Conservation (phyloP, 2,888 invertebrate genomes). For the Caenorhabditis wallacei region DNA sequence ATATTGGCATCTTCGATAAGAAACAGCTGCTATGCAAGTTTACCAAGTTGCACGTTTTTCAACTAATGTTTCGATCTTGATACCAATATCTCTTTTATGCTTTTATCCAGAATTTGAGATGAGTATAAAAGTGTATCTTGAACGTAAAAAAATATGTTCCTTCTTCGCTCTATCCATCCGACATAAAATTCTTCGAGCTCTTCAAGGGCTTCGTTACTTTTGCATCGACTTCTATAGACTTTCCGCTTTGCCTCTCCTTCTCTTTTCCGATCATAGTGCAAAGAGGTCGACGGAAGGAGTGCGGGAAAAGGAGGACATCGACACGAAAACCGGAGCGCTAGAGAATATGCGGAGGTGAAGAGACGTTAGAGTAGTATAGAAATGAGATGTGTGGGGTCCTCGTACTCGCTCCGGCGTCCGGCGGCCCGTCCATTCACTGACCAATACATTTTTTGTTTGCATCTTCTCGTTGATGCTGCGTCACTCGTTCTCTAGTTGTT, state of each 20-base stretch:
- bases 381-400: conserved; percentile 29
- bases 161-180: not conserved
- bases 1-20: too few species aligned
- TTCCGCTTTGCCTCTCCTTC: not conserved
- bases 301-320: conserved; percentile 23
- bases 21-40: too few species aligned
- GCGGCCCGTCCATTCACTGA: conserved; percentile 1
- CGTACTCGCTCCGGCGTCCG: conserved; percentile 1
- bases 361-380: not conserved
- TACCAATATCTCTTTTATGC: too few species aligned
- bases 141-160: too few species aligned
- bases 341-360: not conserved
- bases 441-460: conserved; percentile 15
- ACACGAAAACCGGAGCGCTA: not conserved
- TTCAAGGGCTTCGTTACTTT: not conserved
- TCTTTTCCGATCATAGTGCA: conserved; percentile 11
- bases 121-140: too few species aligned
- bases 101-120: too few species aligned
- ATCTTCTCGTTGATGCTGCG: not conserved
- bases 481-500: not conserved
- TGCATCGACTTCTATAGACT: not conserved
- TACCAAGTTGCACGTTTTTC: too few species aligned
- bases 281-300: conserved; percentile 5
- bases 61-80: too few species aligned
- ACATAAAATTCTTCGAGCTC: not conserved